These are phyloP conservation scores for Semotilus atromaculatus DNA, from an alignment of 2,797 vertebrate genomes.

Conservation along the genomic window DNA sequence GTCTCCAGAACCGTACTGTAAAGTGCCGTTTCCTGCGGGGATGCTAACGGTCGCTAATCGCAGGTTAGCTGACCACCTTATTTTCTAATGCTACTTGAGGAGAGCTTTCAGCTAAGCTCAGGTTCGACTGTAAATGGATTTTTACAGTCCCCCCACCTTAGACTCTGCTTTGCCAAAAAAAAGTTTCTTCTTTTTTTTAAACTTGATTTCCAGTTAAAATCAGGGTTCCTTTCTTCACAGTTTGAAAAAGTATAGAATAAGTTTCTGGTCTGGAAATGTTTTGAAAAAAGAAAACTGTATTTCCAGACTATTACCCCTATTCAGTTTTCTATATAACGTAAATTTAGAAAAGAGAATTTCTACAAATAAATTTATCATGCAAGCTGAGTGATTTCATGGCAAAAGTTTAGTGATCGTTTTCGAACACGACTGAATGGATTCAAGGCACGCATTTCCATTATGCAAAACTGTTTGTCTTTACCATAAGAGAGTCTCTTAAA, in stretches of 20 bases:
- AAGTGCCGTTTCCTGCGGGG: conserved; percentile 70
- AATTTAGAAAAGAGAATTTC: not conserved
- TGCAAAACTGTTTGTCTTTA: too few species aligned
- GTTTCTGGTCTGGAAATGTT: too few species aligned
- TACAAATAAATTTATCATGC: too few species aligned
- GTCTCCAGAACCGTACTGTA: conserved; percentile 67
- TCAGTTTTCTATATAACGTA: not conserved
- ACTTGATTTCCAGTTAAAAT: not conserved
- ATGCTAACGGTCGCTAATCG: conserved; percentile 77
- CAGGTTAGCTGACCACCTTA: conserved; percentile 77
- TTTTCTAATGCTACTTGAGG: conserved; percentile 68
- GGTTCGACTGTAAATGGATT: conserved; percentile 65
- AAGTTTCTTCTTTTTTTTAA: not conserved
- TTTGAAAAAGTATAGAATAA: not conserved
- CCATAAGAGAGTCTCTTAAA: too few species aligned
- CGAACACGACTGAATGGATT: too few species aligned
- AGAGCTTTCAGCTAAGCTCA: conserved; percentile 65
- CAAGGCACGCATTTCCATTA: too few species aligned
- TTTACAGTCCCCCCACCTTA: conserved; percentile 55
- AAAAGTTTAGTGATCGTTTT: too few species aligned
- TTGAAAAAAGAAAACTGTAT: too few species aligned
- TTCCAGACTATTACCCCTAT: not conserved
- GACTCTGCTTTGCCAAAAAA: not conserved
- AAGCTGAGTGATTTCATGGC: not conserved
- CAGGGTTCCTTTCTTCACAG: not conserved